Conservation (phyloP, 2,888 invertebrate species). For the Leucoma salicis region DNA sequence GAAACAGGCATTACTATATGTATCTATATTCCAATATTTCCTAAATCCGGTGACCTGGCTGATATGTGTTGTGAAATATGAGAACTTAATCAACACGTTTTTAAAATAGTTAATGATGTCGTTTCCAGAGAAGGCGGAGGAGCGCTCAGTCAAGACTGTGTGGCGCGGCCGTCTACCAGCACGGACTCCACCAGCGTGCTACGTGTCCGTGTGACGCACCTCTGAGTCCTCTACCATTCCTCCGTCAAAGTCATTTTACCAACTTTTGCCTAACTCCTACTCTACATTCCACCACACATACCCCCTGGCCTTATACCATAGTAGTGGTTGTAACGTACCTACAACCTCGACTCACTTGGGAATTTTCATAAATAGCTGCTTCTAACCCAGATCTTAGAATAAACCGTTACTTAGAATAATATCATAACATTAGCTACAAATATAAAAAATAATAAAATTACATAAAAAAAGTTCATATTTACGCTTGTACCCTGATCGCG, state of each 20-base stretch:
- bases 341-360: constrained; percentile 21
- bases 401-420: constrained; percentile 39
- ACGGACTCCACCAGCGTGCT: constrained; percentile 67
- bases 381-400: constrained; percentile 37
- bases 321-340: background rate
- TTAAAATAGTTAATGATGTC: constrained; percentile 15
- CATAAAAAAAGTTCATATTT: constrained; percentile 49
- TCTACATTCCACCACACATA: constrained; percentile 4
- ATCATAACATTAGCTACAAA: constrained; percentile 40
- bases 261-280: constrained; percentile 10
- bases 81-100: constrained; percentile 10
- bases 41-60: constrained; percentile 28
- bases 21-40: constrained; percentile 6
- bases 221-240: constrained; percentile 19
- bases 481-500: constrained; percentile 59
- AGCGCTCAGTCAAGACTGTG: constrained; percentile 49
- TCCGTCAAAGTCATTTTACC: too few species aligned
- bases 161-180: constrained; percentile 67
- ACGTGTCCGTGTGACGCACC: constrained; percentile 62
- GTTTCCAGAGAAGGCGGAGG: constrained; percentile 68
- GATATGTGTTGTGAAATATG: constrained; percentile 8
- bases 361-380: constrained; percentile 44
- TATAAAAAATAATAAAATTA: constrained; percentile 35
- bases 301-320: too few species aligned
- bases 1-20: too few species aligned